Evolutionary conservation across 2,888 invertebrate genomes (phyloP).

Genomic region (Microchrysa polita): DNA sequence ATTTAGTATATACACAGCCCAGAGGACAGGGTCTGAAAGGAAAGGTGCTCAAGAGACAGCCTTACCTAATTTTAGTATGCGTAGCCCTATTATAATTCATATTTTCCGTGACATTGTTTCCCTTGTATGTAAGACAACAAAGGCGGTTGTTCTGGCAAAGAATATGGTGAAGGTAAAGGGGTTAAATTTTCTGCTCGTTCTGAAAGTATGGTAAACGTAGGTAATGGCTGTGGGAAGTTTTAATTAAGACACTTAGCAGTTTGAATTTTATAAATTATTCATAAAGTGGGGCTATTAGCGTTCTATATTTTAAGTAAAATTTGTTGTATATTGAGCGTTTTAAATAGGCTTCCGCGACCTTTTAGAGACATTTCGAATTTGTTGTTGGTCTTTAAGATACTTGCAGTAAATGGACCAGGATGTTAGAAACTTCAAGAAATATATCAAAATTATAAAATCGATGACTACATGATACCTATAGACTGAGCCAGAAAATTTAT

Average conservation of each 20-base stretch:
- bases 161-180: not conserved
- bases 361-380: no score
- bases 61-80: not conserved
- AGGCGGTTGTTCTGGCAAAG: no score
- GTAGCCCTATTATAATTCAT: not conserved
- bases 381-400: no score
- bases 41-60: not conserved
- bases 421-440: no score
- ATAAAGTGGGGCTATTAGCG: constrained; percentile 38
- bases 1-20: constrained; percentile 25
- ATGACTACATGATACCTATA: no score
- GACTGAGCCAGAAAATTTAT: no score
- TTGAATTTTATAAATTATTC: constrained; percentile 49
- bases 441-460: no score
- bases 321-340: not conserved
- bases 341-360: not conserved
- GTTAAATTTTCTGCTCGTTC: no score
- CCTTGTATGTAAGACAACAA: constrained; percentile 1
- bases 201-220: no score
- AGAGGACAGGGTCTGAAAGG: not conserved
- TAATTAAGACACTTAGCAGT: constrained; percentile 49
- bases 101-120: constrained; percentile 17
- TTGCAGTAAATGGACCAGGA: no score
- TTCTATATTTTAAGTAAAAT: not conserved
- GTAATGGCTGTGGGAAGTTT: constrained; percentile 47